A percentile compares a stretch with the other conserved stretches of the same genome.
Conservation (phyloP, 1,140 invertebrate genomes). For the Ganaspis sp. region DNA sequence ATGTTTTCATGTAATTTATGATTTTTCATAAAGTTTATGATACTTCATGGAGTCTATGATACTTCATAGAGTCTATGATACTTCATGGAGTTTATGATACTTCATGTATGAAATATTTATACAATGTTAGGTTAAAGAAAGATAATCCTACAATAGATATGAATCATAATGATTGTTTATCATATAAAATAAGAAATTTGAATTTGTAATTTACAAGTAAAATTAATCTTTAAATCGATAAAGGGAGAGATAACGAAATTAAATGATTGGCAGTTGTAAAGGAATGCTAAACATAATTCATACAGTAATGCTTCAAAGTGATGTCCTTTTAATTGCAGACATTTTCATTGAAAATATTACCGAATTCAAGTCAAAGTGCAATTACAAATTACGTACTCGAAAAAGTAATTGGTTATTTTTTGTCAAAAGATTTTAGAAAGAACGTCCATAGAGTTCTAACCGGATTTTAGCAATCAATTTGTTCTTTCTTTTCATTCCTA, state of each 20-base stretch:
- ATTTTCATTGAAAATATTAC: neutral
- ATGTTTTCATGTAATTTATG: neutral
- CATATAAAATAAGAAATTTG: neutral
- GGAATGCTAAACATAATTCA: neutral
- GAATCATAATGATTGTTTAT: neutral
- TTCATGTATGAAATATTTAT: neutral
- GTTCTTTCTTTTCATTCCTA: neutral
- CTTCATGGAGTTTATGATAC: too few relatives aligned
- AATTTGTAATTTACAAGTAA: neutral
- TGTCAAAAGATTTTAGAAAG: neutral
- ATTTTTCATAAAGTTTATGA: too few relatives aligned
- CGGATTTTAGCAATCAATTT: neutral
- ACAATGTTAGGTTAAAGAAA: neutral
- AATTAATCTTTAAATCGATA: neutral
- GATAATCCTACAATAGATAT: neutral
- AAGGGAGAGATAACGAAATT: neutral
- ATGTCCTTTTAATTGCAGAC: neutral
- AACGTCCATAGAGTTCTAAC: neutral
- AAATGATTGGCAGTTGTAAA: constrained; percentile 8
- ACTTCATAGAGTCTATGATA: too few relatives aligned
- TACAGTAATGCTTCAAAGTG: neutral
- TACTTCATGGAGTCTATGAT: too few relatives aligned
- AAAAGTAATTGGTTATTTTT: neutral
- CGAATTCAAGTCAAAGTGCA: neutral
- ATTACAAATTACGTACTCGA: neutral